These are phyloP conservation scores for Girardinus metallicus DNA, from an alignment of 2,797 vertebrate genomes.

Conservation along the genomic window DNA sequence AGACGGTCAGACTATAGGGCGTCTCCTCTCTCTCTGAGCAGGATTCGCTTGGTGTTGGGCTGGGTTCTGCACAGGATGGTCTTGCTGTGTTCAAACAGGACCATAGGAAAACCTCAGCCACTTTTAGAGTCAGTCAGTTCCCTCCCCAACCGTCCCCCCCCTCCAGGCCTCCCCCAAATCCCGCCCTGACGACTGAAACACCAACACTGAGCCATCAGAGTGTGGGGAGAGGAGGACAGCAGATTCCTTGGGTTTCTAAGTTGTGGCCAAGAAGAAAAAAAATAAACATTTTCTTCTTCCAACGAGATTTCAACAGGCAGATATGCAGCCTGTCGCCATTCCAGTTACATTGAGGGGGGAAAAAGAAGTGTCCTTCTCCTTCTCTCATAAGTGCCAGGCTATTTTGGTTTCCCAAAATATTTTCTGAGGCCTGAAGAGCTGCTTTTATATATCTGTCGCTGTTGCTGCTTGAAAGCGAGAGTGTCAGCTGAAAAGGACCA, in stretches of 20 bases:
- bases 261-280: constrained; percentile 71
- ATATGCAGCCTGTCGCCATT: constrained; percentile 66
- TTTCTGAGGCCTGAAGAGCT: constrained; percentile 78
- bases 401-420: constrained; percentile 84
- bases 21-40: constrained; percentile 65
- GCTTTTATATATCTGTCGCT: constrained; percentile 76
- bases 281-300: constrained; percentile 73
- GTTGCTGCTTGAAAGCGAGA: constrained; percentile 67
- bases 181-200: constrained; percentile 40
- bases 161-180: constrained; percentile 12
- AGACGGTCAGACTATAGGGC: constrained; percentile 70
- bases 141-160: constrained; percentile 18
- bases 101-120: constrained; percentile 74
- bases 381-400: constrained; percentile 71
- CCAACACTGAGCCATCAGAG: constrained; percentile 69
- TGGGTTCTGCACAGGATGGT: constrained; percentile 53
- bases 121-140: constrained; percentile 71
- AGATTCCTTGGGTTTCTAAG: constrained; percentile 74
- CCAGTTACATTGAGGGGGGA: constrained; percentile 40
- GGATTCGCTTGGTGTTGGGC: constrained; percentile 52
- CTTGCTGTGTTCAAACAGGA: constrained; percentile 63
- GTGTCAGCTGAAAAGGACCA: constrained; percentile 78
- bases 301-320: constrained; percentile 71
- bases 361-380: constrained; percentile 68
- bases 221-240: constrained; percentile 56